phyloP scores from a whole-genome alignment of 2,113 vertebrate genomes.

The Hassar affinis region DNA sequence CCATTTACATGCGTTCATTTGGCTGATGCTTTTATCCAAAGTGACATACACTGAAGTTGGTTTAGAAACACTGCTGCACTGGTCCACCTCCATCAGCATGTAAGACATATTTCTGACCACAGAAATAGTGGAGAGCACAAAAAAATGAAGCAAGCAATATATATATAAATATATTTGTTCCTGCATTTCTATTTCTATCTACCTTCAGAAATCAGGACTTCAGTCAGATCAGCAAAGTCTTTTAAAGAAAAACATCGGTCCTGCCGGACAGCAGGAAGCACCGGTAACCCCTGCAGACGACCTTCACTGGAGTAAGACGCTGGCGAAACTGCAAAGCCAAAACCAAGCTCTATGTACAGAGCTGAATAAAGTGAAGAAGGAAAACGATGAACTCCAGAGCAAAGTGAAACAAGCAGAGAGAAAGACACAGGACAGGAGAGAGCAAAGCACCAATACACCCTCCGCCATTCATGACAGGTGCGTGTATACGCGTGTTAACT shows the following conservation, averaged over 20 bases:
- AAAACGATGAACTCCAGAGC: constrained; percentile 51
- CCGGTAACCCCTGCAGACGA: constrained; percentile 29
- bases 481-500: not conserved
- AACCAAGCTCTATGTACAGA: constrained; percentile 44
- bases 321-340: constrained; percentile 45
- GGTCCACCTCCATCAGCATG: not conserved
- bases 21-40: no score
- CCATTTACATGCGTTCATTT: no score
- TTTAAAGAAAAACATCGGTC: not conserved
- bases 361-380: constrained; percentile 48
- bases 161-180: not conserved
- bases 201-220: constrained; percentile 23
- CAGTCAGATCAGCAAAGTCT: constrained; percentile 26
- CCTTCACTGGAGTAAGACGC: constrained; percentile 41
- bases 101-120: not conserved
- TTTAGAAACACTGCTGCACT: not conserved
- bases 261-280: constrained; percentile 17
- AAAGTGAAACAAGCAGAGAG: constrained; percentile 48
- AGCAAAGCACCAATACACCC: constrained; percentile 46
- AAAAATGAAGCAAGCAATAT: not conserved
- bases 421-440: constrained; percentile 35
- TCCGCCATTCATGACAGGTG: constrained; percentile 34
- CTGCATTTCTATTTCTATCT: not conserved
- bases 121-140: not conserved
- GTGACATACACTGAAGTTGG: no score